phyloP scores from a whole-genome alignment of 2,113 vertebrate species.

The Lipotes vexillifer region DNA sequence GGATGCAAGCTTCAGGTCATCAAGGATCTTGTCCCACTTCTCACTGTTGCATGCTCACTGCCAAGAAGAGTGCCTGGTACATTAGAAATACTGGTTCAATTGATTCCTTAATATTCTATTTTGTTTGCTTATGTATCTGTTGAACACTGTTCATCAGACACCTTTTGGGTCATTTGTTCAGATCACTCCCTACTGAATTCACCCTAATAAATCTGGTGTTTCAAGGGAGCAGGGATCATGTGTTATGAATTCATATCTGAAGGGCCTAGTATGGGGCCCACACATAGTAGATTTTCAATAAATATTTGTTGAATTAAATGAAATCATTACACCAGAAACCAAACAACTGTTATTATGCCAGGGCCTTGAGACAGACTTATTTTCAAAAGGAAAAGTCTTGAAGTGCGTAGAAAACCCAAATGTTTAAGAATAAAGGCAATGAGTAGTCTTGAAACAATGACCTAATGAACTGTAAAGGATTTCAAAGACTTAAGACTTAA shows the following conservation, averaged over 20 bases:
- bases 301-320: background rate
- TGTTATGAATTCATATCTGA: background rate
- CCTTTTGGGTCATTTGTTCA: background rate
- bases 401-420: background rate
- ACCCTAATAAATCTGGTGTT: background rate
- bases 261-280: rapidly evolving
- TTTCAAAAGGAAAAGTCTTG: background rate
- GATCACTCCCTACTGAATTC: background rate
- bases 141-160: background rate
- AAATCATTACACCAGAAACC: background rate
- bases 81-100: background rate
- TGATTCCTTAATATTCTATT: background rate
- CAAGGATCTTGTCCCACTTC: background rate
- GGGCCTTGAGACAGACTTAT: background rate
- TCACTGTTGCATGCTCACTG: background rate
- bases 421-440: background rate
- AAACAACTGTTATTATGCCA: background rate
- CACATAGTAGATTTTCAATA: background rate
- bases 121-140: background rate
- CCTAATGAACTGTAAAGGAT: background rate
- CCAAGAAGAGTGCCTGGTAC: background rate
- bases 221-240: background rate
- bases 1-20: background rate
- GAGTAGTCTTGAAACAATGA: background rate
- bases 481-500: background rate